Evolutionary conservation across 2,113 vertebrate genomes (phyloP).

Genomic region (Tylochromis polylepis): DNA sequence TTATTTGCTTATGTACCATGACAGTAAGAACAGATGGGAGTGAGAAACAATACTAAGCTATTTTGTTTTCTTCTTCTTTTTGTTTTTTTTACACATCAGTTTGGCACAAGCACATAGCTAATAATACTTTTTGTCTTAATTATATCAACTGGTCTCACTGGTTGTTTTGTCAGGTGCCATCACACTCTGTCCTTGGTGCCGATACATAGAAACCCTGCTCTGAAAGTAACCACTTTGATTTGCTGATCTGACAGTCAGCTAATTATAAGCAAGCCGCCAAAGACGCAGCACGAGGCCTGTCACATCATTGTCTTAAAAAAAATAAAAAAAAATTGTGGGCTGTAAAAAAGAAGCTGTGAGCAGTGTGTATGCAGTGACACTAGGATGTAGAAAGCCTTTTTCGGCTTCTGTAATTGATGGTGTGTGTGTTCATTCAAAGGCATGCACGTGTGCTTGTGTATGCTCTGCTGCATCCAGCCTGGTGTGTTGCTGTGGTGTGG

Average conservation of each 20-base stretch:
- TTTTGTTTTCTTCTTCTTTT: not conserved
- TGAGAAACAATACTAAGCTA: not conserved
- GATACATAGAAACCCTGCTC: constrained; percentile 7
- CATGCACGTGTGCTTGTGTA: not conserved
- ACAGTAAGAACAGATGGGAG: not conserved
- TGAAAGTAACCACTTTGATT: constrained; percentile 37
- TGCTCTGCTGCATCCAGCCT: not conserved
- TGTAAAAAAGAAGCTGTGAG: constrained; percentile 19
- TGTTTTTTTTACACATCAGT: not conserved
- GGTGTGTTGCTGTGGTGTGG: not conserved
- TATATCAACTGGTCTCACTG: constrained; percentile 7
- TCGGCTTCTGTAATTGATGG: not conserved
- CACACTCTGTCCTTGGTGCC: constrained; percentile 38
- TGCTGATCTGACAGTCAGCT: constrained; percentile 47
- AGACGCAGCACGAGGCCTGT: constrained; percentile 36
- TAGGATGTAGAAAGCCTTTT: not conserved
- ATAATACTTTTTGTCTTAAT: constrained; percentile 46
- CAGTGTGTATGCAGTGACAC: not conserved
- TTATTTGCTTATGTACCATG: not conserved
- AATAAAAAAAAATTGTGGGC: not conserved
- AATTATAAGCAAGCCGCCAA: constrained; percentile 38
- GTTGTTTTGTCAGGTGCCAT: constrained; percentile 47
- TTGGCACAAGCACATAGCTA: constrained; percentile 6
- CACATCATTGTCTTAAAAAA: constrained; percentile 8
- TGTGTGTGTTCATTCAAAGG: not conserved